Evolutionary conservation across 37 sponge, comb jelly and placozoan species (phyloP).

Genomic region (Spongilla lacustris): DNA sequence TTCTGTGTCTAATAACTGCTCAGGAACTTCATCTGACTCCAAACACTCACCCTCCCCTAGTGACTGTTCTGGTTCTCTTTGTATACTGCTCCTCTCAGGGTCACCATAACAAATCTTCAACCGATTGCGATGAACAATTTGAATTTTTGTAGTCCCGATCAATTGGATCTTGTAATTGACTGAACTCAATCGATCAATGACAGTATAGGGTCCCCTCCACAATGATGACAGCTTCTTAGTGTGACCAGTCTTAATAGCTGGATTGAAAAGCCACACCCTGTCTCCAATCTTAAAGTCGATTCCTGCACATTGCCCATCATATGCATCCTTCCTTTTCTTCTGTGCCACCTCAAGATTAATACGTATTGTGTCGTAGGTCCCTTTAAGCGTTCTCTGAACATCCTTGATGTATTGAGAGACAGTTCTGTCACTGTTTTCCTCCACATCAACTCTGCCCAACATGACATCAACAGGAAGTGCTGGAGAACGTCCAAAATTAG

Average conservation of each 20-base stretch:
- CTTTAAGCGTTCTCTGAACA: neutral
- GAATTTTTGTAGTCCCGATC: conserved; percentile 11
- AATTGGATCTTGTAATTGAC: conserved; percentile 19
- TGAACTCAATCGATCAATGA: conserved; percentile 1
- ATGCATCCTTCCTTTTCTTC: neutral
- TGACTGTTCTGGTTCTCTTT: too few relatives aligned
- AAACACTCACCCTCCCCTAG: too few relatives aligned
- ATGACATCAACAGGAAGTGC: conserved; percentile 38
- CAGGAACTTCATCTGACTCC: too few relatives aligned
- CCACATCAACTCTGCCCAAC: conserved; percentile 3
- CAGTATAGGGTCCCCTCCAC: conserved; percentile 43
- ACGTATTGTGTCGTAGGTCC: neutral
- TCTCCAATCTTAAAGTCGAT: conserved; percentile 2
- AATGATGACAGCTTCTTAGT: conserved; percentile 24
- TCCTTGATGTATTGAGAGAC: neutral
- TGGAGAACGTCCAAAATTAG: conserved; percentile 32
- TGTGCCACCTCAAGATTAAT: neutral
- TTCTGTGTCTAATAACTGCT: too few relatives aligned
- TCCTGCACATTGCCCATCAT: neutral
- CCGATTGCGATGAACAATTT: conserved; percentile 1
- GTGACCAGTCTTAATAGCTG: conserved; percentile 27
- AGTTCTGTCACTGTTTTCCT: neutral
- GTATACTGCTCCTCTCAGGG: neutral
- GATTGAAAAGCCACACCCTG: conserved; percentile 33
- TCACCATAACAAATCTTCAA: conserved; percentile 15